Percentiles rank a stretch among this genome's conserved stretches.
These are phyloP conservation scores for Sphinx pinastri DNA, from an alignment of 2,888 invertebrate genomes.

Conservation along the genomic window DNA sequence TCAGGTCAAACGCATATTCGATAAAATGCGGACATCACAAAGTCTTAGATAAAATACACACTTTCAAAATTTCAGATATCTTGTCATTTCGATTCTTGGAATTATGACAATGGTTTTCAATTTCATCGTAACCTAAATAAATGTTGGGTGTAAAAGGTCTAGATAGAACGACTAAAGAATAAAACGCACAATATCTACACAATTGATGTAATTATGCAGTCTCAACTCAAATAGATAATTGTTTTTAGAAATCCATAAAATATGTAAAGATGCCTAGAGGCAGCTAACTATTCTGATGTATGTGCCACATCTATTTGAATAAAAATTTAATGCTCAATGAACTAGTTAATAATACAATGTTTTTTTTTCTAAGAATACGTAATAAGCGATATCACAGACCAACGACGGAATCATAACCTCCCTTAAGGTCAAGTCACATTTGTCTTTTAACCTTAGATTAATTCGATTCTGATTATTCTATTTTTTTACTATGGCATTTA, in stretches of 20 bases:
- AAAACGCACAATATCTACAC: neutral
- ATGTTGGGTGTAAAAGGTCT: neutral
- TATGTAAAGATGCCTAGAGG: neutral
- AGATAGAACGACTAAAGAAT: neutral
- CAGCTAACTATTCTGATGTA: neutral
- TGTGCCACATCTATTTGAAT: neutral
- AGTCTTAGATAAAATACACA: slow-evolving; percentile 44
- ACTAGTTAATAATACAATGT: neutral
- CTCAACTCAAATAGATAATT: neutral
- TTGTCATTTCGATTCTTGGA: slow-evolving; percentile 19
- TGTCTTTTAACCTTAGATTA: neutral
- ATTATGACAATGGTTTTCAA: slow-evolving; percentile 14
- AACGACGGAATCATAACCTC: neutral
- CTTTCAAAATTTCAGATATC: slow-evolving; percentile 27
- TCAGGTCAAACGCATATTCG: slow-evolving; percentile 71
- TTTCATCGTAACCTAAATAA: slow-evolving; percentile 23
- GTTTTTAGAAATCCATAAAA: neutral
- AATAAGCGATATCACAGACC: neutral
- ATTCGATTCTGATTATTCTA: neutral
- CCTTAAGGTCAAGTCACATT: neutral
- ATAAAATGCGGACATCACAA: slow-evolving; percentile 54
- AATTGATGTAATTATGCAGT: neutral
- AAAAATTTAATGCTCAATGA: neutral
- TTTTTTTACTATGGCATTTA: too few relatives aligned
- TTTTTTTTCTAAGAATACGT: slow-evolving; percentile 3